A percentile compares a stretch with the other conserved stretches of the same genome.
phyloP scores from a whole-genome alignment of 1,140 invertebrate species.

The Aradophagus sp. region DNA sequence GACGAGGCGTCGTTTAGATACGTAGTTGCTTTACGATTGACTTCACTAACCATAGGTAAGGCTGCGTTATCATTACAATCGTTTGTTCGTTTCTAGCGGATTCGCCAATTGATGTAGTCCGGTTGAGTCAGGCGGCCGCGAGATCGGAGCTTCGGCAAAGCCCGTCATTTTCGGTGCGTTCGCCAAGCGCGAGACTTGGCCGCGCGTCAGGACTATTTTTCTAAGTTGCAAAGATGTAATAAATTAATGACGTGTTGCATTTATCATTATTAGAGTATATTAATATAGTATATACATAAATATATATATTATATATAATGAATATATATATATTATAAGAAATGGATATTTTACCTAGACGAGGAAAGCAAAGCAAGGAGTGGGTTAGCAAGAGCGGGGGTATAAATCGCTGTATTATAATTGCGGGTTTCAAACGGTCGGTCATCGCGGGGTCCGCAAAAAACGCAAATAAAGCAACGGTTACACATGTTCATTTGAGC shows the following conservation, averaged over 20 bases:
- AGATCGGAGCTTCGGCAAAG: too few species aligned
- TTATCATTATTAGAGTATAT: slow-evolving; percentile 74
- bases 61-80: too few species aligned
- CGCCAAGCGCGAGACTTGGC: too few species aligned
- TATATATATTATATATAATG: slow-evolving; percentile 46
- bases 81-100: too few species aligned
- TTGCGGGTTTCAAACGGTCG: slow-evolving; percentile 53
- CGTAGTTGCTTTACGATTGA: too few species aligned
- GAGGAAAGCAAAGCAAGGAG: slow-evolving; percentile 62
- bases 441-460: slow-evolving; percentile 45
- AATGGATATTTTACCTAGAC: slow-evolving; percentile 71
- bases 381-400: too few species aligned
- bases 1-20: too few species aligned
- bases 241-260: slow-evolving; percentile 74
- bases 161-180: too few species aligned
- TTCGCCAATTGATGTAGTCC: too few species aligned
- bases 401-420: slow-evolving; percentile 58
- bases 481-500: slow-evolving; percentile 50
- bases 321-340: slow-evolving; percentile 62
- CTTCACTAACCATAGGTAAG: too few species aligned
- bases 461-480: slow-evolving; percentile 27
- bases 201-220: slow-evolving; percentile 72
- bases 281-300: slow-evolving; percentile 64
- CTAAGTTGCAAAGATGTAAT: slow-evolving; percentile 75
- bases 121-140: too few species aligned